phyloP scores from a whole-genome alignment of 2,797 vertebrate species.

The Remorina albescens region DNA sequence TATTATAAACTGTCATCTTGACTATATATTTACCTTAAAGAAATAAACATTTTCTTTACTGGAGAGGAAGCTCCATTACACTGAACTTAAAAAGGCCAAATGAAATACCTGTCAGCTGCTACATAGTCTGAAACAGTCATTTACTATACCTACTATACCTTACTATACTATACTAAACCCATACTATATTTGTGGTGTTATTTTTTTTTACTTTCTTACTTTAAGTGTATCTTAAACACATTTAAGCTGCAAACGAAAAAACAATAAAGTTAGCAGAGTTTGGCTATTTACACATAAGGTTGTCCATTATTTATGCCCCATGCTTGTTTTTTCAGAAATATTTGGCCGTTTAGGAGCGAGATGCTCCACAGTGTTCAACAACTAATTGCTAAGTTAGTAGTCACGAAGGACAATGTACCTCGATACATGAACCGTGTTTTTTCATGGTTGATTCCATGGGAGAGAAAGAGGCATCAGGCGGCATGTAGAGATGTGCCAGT shows the following conservation, averaged over 20 bases:
- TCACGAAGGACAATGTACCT: neutral
- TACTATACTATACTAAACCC: too few species aligned
- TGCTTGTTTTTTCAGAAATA: too few species aligned
- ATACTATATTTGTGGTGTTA: too few species aligned
- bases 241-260: neutral
- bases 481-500: constrained; percentile 65
- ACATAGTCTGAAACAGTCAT: too few species aligned
- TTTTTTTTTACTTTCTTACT: neutral
- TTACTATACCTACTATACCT: too few species aligned
- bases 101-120: neutral
- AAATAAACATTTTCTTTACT: neutral
- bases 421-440: constrained; percentile 30
- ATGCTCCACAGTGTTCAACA: neutral
- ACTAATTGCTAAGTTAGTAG: neutral
- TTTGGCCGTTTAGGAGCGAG: too few species aligned
- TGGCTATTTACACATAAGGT: too few species aligned
- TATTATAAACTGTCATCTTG: too few species aligned
- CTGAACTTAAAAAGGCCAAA: neutral
- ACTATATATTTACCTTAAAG: neutral
- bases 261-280: too few species aligned
- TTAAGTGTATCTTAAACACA: neutral
- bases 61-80: neutral
- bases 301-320: too few species aligned
- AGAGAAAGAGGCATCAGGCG: constrained; percentile 69
- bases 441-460: constrained; percentile 57